These are phyloP conservation scores for Sinocyclocheilus rhinocerous DNA, from an alignment of 2,113 vertebrate genomes.

Conservation along the genomic window DNA sequence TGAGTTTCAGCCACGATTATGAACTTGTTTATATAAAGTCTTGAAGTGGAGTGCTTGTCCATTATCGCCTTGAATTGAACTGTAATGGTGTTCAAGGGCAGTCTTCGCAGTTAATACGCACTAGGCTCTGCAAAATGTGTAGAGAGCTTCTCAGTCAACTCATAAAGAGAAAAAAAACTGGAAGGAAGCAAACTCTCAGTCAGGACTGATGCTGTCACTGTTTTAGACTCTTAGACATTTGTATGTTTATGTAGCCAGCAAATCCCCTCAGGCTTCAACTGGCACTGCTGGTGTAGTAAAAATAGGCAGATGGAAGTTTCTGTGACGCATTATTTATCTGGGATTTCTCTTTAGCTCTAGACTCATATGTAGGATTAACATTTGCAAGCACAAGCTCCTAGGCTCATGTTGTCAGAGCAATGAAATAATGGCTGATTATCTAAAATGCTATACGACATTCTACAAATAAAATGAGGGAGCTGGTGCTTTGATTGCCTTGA, in stretches of 20 bases:
- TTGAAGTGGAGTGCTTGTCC: conserved; percentile 23
- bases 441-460: neutral
- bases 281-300: neutral
- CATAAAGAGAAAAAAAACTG: neutral
- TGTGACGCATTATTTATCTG: neutral
- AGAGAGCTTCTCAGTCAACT: neutral
- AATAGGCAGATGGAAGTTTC: conserved; percentile 10
- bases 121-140: conserved; percentile 12
- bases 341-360: neutral
- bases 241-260: neutral
- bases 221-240: conserved; percentile 14
- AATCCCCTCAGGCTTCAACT: neutral
- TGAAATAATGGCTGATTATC: conserved; percentile 13
- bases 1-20: conserved; percentile 15
- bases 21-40: neutral
- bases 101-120: neutral
- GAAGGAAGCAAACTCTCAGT: neutral
- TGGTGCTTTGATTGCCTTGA: conserved; percentile 2
- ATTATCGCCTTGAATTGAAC: conserved; percentile 38
- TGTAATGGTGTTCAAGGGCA: conserved; percentile 39
- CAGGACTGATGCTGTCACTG: conserved; percentile 10
- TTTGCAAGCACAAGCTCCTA: neutral
- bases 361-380: neutral
- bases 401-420: neutral
- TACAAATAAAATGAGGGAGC: neutral